Base-by-base conservation (phyloP, 2,113 vertebrate species). In the Alligator mississippiensis region DNA sequence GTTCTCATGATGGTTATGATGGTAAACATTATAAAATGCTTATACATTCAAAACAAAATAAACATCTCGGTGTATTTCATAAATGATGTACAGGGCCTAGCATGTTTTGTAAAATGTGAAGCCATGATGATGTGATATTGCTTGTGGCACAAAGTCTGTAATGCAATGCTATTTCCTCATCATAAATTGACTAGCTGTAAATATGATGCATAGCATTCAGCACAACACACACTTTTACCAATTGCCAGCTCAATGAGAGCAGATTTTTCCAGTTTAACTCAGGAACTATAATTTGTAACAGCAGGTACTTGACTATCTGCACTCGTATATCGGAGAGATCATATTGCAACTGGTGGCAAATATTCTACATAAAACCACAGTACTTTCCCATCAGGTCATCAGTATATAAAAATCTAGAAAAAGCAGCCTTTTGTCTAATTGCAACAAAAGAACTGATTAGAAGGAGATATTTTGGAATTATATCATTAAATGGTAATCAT, bases 321-420 rank as follows among this genome's bases (percentile, higher is more conserved):
- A 22, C 79, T 24, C 64, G 72, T 91, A 84, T 95, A 79, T 89
- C 80, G 66, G 77, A 54, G 34, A 78, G 18, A 78, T 62, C 75
- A 80, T 61, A 24, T 34, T 54, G 62, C 72, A 86, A 91, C 81
- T 92, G 64, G 55, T 94, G 34, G 64, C 34, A 84, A 81, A 25
- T 62, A 80, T 92, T 90, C 84, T 72, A 61, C 83, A 82, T 70
- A 82, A 59, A 57, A 94, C 91, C 57, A 62, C 15, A 82, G 66
- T 57, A 28, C 25, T 10, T 92, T 95, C 95, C 90, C 81, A 77
- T 91, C 60, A 93, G 81, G 88, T 88, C 57, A 15, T 30, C 84
- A 74, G 25, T 85, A 14, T 87, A 57, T 92, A 82, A 86, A 84
- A 1, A 12, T 47, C 13, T 77, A 59, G 75, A 95, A 92, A 90